Evolutionary conservation across 2,113 vertebrate genomes (phyloP).

Genomic region (Hystrix brachyura): DNA sequence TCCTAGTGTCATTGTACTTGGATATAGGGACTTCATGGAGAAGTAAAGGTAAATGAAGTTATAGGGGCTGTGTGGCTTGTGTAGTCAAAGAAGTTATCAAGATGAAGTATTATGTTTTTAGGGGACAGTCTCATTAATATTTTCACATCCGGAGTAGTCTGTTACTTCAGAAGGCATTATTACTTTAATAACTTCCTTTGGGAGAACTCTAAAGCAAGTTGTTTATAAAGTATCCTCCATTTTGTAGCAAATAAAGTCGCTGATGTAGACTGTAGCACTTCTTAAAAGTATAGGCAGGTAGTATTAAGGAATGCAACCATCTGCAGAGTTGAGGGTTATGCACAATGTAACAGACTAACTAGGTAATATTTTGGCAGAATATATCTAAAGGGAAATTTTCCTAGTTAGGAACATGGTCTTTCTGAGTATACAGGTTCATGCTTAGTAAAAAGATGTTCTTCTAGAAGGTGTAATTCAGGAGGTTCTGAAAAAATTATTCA

Average conservation of each 20-base stretch:
- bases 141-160: slow-evolving; percentile 50
- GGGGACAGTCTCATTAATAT: slow-evolving; percentile 53
- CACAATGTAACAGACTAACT: slow-evolving; percentile 72
- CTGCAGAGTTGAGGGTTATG: slow-evolving; percentile 61
- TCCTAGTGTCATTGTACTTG: neutral
- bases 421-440: slow-evolving; percentile 68
- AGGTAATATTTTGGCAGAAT: slow-evolving; percentile 76
- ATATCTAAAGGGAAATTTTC: slow-evolving; percentile 62
- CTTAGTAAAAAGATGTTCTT: slow-evolving; percentile 64
- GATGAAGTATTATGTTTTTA: slow-evolving; percentile 48
- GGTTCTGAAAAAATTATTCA: slow-evolving; percentile 41
- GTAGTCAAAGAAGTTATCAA: slow-evolving; percentile 48
- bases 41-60: neutral
- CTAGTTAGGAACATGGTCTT: slow-evolving; percentile 66
- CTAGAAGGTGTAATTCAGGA: slow-evolving; percentile 34
- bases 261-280: slow-evolving; percentile 38
- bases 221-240: slow-evolving; percentile 62
- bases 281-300: slow-evolving; percentile 59
- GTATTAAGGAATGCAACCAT: slow-evolving; percentile 68
- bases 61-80: neutral
- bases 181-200: slow-evolving; percentile 67
- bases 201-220: slow-evolving; percentile 53
- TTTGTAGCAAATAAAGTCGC: slow-evolving; percentile 54
- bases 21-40: neutral
- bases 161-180: slow-evolving; percentile 59